These are phyloP conservation scores for Trichonephila inaurata DNA, from an alignment of 1,140 invertebrate genomes.

Conservation along the genomic window DNA sequence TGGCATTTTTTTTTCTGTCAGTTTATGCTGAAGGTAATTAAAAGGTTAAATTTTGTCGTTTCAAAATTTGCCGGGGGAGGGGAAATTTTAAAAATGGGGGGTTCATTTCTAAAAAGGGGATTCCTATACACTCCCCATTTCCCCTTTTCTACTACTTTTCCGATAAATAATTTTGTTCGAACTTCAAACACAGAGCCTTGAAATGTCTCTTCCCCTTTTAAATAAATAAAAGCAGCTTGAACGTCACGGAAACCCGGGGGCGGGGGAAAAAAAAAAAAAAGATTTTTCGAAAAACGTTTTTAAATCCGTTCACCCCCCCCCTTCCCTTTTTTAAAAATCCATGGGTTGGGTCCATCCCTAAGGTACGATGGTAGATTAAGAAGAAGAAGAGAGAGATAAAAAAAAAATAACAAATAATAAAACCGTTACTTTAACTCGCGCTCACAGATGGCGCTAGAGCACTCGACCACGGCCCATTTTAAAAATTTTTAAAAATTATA, in stretches of 20 bases:
- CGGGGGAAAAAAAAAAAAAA: no score
- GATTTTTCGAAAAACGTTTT: background rate
- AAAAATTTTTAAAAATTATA: constrained; percentile 68
- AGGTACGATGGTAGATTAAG: background rate
- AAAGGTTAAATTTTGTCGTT: background rate
- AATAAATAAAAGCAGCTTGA: constrained; percentile 4
- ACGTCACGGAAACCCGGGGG: background rate
- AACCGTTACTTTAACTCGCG: constrained; percentile 44
- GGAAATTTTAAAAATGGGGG: background rate
- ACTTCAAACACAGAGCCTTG: constrained; percentile 6
- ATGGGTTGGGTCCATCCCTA: constrained; percentile 19
- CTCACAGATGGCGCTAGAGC: constrained; percentile 63
- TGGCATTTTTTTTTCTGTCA: no score
- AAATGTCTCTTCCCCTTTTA: background rate
- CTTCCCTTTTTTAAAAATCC: background rate
- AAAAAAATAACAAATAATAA: constrained; percentile 8
- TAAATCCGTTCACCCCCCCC: constrained; percentile 21
- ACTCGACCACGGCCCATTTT: constrained; percentile 61
- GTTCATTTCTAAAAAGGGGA: background rate
- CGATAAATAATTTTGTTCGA: constrained; percentile 38
- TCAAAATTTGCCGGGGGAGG: background rate
- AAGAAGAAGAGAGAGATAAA: background rate
- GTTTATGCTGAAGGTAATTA: no score
- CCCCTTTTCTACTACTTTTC: background rate
- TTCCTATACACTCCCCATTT: background rate